Base-by-base conservation (phyloP, 2,888 invertebrate genomes). In the Drosophila mayaguana region DNA sequence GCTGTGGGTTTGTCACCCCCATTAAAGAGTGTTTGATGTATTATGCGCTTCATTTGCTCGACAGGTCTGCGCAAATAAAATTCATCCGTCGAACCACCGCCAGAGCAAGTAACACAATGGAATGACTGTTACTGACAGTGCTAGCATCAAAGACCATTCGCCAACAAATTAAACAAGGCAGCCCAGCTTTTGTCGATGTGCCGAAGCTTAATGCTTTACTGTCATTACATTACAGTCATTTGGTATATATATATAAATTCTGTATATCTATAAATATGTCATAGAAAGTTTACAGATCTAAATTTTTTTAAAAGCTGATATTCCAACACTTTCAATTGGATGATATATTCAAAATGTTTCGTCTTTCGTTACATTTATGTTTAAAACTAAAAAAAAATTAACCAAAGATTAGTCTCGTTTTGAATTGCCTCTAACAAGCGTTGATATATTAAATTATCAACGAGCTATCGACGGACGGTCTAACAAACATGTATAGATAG, bases 41-140 rank as follows among this genome's bases (percentile, higher is more conserved):
- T 93, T 93, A 93, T 93, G 93, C 91, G 93, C 92, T 92, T 93
- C 92, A 93, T 93, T 93, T 93, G 93, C 91, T 91, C 92, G 93
- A 93, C 93, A 93, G 93, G 92, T 92, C 92, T 91, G 92, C 84
- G 91, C 91, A 92, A 92, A 92, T 89, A 92, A 88, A 90, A 82
- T 82, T 83, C 80, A 73, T 77, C 71, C 80, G 51, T 76, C 59
- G 68, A 72, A 70, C 75, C 72, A 65, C 71, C 65, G 69, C 62
- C 59, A 69, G 51, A 60, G 56, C 61, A 70, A 76, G 70, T 59
- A 65, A 65, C 63, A 50, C 60, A 69, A 61, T 45, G 42, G 55
- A 66, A 61, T 60, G 53, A 79, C 75, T 83, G 84, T 28, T 71
- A 56, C 61, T 80, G 82, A 80, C 88, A 80, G 80, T 74, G 70